Evolutionary conservation across 2,113 vertebrate species (phyloP).

Genomic region (Cyphomyrus plagiostoma): DNA sequence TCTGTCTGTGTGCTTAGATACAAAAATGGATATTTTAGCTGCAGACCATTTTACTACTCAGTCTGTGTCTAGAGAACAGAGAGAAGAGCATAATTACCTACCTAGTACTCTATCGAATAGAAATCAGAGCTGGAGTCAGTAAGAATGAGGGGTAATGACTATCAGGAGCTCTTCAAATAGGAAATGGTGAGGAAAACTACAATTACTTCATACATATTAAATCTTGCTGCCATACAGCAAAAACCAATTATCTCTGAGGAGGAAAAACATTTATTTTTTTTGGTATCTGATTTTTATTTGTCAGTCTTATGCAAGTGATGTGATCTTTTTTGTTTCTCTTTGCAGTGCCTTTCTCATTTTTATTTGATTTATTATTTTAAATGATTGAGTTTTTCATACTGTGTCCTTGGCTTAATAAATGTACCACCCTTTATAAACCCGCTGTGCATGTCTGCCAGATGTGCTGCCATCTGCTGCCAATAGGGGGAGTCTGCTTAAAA

Average conservation of each 20-base stretch:
- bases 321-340: neutral
- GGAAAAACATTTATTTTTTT: neutral
- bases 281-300: neutral
- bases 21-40: slow-evolving; percentile 1
- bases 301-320: neutral
- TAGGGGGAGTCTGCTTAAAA: neutral
- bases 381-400: neutral
- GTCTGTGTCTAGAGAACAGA: neutral
- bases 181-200: neutral
- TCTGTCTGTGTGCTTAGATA: neutral
- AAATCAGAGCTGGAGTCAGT: neutral
- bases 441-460: neutral
- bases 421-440: neutral
- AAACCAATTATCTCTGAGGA: neutral
- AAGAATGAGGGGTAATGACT: neutral
- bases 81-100: neutral
- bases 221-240: neutral
- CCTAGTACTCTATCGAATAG: neutral
- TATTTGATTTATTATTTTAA: neutral
- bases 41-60: neutral
- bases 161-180: neutral
- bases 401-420: neutral
- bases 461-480: neutral
- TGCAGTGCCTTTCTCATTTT: neutral
- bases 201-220: neutral